Conservation (phyloP, 1,140 invertebrate genomes). For the Drosophila obscura region DNA sequence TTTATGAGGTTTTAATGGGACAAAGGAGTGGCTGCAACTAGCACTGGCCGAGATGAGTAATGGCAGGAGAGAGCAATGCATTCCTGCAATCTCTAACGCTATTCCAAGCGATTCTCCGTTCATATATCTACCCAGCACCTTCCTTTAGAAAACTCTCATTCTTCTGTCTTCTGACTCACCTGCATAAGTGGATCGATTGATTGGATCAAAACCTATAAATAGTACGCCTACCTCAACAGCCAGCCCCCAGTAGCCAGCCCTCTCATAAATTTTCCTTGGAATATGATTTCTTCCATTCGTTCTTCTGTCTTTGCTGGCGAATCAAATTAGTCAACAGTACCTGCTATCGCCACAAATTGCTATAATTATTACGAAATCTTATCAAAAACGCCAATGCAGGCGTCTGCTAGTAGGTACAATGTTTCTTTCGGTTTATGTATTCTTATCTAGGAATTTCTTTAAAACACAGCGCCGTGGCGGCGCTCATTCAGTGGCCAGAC, state of each 20-base stretch:
- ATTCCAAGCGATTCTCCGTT: no score
- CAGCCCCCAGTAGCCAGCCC: neutral
- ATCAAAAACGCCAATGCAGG: constrained; percentile 15
- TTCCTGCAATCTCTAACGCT: no score
- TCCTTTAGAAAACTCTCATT: neutral
- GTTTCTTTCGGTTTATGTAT: neutral
- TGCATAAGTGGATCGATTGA: constrained; percentile 16
- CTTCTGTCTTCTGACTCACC: constrained; percentile 20
- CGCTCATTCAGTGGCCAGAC: constrained; percentile 39
- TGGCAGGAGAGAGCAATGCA: neutral
- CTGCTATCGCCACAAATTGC: constrained; percentile 28
- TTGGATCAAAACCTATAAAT: constrained; percentile 44
- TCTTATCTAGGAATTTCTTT: constrained; percentile 40
- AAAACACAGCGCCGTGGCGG: constrained; percentile 30
- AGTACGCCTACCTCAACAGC: constrained; percentile 56
- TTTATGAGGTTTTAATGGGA: constrained; percentile 50
- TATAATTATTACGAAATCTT: constrained; percentile 41
- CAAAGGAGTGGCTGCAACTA: constrained; percentile 38
- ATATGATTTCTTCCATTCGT: constrained; percentile 15
- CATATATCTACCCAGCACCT: no score
- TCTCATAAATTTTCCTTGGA: constrained; percentile 43
- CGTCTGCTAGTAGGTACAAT: constrained; percentile 4
- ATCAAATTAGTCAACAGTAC: constrained; percentile 41
- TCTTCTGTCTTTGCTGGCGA: neutral
- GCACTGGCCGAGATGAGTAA: constrained; percentile 24